Conservation (phyloP, 2,797 vertebrate genomes). For the Otolemur crassicaudatus region DNA sequence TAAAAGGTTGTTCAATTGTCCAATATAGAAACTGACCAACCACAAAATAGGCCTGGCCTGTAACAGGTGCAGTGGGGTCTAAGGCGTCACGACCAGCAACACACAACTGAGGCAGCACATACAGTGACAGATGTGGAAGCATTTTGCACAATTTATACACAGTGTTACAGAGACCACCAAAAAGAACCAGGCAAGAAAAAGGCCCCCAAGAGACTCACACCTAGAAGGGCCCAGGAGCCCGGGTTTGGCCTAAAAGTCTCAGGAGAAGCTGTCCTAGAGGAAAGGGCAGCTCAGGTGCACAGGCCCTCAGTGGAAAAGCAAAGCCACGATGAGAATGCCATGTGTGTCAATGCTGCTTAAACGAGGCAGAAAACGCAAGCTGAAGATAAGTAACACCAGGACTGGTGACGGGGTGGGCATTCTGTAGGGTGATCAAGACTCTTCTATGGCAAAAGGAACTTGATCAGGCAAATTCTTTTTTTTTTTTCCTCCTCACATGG, state of each 20-base stretch:
- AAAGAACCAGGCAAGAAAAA: background rate
- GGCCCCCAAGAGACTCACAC: accelerated
- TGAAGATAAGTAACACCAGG: background rate
- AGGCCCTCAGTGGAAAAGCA: background rate
- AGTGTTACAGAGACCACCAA: background rate
- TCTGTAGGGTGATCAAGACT: background rate
- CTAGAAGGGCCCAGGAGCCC: background rate
- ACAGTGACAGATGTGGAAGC: background rate
- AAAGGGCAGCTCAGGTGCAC: background rate
- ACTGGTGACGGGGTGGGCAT: background rate
- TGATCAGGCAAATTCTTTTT: background rate
- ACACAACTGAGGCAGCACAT: background rate
- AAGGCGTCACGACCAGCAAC: background rate
- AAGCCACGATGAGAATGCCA: background rate
- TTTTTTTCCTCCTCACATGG: too few species aligned
- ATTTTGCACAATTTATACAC: background rate
- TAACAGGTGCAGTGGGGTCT: background rate
- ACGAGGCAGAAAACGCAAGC: background rate
- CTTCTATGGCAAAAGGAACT: background rate
- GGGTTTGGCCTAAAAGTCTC: background rate
- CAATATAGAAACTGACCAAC: background rate
- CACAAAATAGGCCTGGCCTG: background rate
- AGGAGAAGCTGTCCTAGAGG: background rate
- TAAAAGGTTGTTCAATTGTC: background rate
- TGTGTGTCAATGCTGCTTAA: background rate